Evolutionary conservation across 2,888 invertebrate species (phyloP), one percentile per base, ranked within the genome.

Genomic region (Mayetiola destructor): DNA sequence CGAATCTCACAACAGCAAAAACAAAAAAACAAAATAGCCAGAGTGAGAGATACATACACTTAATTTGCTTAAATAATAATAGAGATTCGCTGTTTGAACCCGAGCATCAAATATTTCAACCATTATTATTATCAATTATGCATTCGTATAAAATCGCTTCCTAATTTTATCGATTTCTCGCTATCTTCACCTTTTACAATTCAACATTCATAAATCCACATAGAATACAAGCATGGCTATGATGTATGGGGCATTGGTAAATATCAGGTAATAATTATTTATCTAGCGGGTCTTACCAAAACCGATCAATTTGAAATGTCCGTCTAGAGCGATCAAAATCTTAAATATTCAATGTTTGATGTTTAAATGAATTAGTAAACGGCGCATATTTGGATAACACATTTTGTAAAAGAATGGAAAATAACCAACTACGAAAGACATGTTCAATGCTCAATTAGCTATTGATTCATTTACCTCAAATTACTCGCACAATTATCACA

Each of bases 401-500:
- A 20, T 20, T 20, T 3, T 5, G 14, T 4, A 18, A 9, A 40
- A 40, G 36, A 39, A 39, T 12, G n/a, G 39, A 39, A 39, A 39
- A 39, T 18, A 16, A 16, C 48, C 48, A 23, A 48, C 5, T 6
- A 18, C 3, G 23, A 27, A 5, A 27, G 16, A n/a, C 27, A 27
- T 48, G 48, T 14, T 48, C 48, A 16, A 48, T 48, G 48, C 27
- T n/a, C n/a, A 48, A 48, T 48, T 48, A 48, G 48, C 29, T 27
- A 12, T 27, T 48, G 48, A 48, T 48, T 48, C 48, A 48, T 48
- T n/a, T 48, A 48, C 48, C 23, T 27, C 29, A 27, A 48, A 48
- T 48, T 48, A 48, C 48, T 48, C 48, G 48, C 48, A 48, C 48
- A 48, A 48, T 48, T 48, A 48, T 48, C 40, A 40, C 40, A 40